Evolutionary conservation across 2,888 invertebrate genomes (phyloP), one percentile per base, ranked within the genome.

Genomic region (Gymnocheta viridis): DNA sequence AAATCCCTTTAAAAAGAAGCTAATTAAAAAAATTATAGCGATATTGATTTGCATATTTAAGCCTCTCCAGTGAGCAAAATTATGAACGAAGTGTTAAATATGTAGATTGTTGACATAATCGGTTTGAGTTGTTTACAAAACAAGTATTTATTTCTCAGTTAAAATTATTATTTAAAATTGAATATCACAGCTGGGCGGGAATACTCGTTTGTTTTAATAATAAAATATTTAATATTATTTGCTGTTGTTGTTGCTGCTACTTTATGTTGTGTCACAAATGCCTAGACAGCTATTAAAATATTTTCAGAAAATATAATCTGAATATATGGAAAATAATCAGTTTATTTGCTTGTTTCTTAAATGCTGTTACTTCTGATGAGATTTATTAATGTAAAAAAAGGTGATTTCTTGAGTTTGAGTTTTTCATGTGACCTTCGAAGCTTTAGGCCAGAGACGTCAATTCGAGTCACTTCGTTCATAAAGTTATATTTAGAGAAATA

Each of bases 211-310:
- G 38, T 2, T 24, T 49, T 24, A 27, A 51, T 12, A 22, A 47
- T 24, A 38, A 32, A 58, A 12, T 22, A 29, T 58, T 27, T 24
- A 19, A 14, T 35, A 32, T 41, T n/a, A 24, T 6, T n/a, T 47
- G 35, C 10, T 67, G 2, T 47, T 67, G 22, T 19, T 35, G n/a
- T 22, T 47, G 35, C 10, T 67, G 29, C 24, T 49, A 19, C 27
- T 74, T 44, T 47, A 60, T 73, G 69, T 64, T 82, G 64, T 82
- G 70, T 74, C 70, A 74, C 54, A 73, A 73, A 56, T 32, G 41
- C 35, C 4, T 29, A 60, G 47, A 66, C 35, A 66, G 58, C 44
- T 29, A 51, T 66, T 51, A 32, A 69, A 66, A 78, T 35, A 66
- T 77, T 51, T 47, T 64, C 32, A 47, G 41, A 41, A 74, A 27